Conservation (phyloP, 2,888 invertebrate genomes). For the Drosophila anomalipes region DNA sequence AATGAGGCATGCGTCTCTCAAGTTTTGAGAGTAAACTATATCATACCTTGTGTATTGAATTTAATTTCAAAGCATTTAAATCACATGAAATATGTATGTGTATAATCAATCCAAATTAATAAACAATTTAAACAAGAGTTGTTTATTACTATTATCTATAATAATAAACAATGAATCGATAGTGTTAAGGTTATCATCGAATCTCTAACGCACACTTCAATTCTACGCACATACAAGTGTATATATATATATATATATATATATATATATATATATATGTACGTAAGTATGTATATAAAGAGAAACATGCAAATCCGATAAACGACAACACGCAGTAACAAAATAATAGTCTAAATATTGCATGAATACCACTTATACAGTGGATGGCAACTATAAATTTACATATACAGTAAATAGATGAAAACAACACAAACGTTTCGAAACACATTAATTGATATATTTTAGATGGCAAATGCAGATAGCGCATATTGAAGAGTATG, state of each 20-base stretch:
- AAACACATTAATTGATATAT: background rate
- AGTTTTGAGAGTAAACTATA: background rate
- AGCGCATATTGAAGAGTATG: background rate
- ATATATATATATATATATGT: background rate
- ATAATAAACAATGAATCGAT: background rate
- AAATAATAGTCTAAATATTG: background rate
- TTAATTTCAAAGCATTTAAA: background rate
- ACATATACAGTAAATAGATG: background rate
- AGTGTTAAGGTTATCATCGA: background rate
- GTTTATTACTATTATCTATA: background rate
- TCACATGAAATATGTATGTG: background rate
- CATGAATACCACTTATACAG: background rate
- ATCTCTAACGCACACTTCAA: background rate
- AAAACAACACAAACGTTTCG: background rate
- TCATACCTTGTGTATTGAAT: background rate
- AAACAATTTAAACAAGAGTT: background rate
- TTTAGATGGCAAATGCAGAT: background rate
- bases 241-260: background rate
- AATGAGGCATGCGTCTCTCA: background rate
- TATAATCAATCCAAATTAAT: background rate
- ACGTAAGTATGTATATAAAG: background rate
- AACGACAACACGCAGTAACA: background rate
- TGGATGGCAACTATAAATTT: background rate
- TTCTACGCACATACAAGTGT: background rate
- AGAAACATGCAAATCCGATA: background rate